Evolutionary conservation across 1,140 invertebrate species (phyloP), one percentile per base, ranked within the genome.

Genomic region (Pectinophora gossypiella): DNA sequence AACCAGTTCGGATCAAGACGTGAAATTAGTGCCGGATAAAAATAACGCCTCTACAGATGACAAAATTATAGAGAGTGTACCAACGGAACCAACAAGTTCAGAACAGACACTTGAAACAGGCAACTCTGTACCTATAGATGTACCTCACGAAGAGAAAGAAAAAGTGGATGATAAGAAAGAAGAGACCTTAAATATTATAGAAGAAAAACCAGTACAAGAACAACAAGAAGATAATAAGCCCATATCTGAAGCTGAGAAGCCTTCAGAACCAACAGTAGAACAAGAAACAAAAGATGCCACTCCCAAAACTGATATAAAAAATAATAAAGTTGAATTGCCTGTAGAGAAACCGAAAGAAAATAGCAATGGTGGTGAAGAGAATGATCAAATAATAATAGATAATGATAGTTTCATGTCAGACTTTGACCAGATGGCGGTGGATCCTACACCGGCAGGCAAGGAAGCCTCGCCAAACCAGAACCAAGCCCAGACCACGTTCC

Each of bases 401-500:
- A 88, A 62, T 20, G 85, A 89, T 23, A 81, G 65, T 47, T 84
- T 88, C 20, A 68, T 89, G 27, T 76, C 81, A n/a, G 87, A 89
- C 20, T 60, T 87, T 7, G 86, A 89, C 23, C 85, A 88, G 53
- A 86, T 82, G 48, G 81, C 79, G 9, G 77, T 76, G 21, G 87
- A 89, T 48, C 79, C 83, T 7, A 68, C 77, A 9, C 83, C 81
- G 0, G 47, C 76, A 0, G 80, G 77, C 2, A 46, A 56, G 19
- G 68, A 67, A 2, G 43, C 72, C 0, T 48, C 71, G 1, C 64
- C 65, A 5, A 89, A 89, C 13, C 89, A 76, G 22, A 79, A 90
- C 44, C 91, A 91, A 70, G 88, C 80, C 4, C 78, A 81, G 43
- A 58, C 65, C 4, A 75, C 78, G 18, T 51, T 82, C 50, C 94